A percentile compares a stretch with the other conserved stretches of the same genome.
These are phyloP conservation scores for Agrenia bidenticulata DNA, from an alignment of 2,888 invertebrate genomes.

Conservation along the genomic window DNA sequence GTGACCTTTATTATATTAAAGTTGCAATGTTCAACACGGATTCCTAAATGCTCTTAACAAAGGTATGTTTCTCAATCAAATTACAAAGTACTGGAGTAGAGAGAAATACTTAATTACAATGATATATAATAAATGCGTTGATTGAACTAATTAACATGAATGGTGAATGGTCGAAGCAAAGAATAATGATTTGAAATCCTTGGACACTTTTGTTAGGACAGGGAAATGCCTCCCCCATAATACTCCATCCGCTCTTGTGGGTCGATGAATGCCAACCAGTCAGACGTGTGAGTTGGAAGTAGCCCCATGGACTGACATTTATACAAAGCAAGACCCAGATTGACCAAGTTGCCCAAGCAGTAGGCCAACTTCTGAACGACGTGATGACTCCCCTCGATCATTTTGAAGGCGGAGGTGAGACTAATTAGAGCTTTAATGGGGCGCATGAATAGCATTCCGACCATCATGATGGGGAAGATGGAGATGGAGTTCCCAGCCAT, in stretches of 20 bases:
- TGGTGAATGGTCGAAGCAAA: no score
- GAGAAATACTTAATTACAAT: no score
- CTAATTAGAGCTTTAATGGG: constrained; percentile 83
- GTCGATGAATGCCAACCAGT: constrained; percentile 97
- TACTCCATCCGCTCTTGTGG: constrained; percentile 81
- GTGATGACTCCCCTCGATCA: constrained; percentile 89
- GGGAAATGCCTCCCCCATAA: constrained; percentile 76
- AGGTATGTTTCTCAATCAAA: no score
- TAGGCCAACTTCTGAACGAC: constrained; percentile 89
- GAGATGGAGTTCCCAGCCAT: constrained; percentile 99
- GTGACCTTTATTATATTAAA: no score
- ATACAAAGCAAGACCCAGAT: constrained; percentile 86
- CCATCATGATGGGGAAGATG: constrained; percentile 99
- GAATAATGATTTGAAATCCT: no score
- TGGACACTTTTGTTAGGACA: no score
- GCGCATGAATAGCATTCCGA: constrained; percentile 95
- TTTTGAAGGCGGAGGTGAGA: constrained; percentile 71
- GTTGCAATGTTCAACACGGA: no score
- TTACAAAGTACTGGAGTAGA: no score
- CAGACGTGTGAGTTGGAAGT: constrained; percentile 93
- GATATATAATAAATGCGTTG: no score
- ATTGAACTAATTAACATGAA: no score
- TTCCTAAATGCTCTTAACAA: no score
- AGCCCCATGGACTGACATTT: constrained; percentile 98
- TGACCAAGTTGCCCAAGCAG: constrained; percentile 88